phyloP scores from a whole-genome alignment of 2,888 invertebrate species.

The Microplitis deprimator region DNA sequence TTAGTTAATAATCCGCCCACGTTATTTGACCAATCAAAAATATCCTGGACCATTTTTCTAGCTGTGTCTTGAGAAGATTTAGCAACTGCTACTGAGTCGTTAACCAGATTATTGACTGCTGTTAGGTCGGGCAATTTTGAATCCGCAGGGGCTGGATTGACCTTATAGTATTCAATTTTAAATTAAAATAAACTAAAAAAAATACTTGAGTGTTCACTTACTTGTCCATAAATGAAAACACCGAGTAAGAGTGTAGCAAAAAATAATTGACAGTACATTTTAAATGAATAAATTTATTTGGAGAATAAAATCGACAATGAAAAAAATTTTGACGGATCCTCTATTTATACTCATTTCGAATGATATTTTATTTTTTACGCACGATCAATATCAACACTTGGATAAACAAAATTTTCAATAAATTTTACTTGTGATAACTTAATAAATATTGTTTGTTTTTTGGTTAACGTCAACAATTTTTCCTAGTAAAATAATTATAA shows the following conservation, averaged over 20 bases:
- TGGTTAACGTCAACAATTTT: no score
- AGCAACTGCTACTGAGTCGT: neutral
- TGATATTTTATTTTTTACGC: neutral
- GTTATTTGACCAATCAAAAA: neutral
- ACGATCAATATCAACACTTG: neutral
- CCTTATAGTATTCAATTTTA: neutral
- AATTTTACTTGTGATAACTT: neutral
- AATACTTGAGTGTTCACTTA: neutral
- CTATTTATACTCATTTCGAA: neutral
- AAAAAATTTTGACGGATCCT: neutral
- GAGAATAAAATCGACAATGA: neutral
- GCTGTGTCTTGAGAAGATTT: neutral
- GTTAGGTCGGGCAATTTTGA: neutral
- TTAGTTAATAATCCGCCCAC: neutral
- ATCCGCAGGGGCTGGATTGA: neutral
- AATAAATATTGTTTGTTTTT: neutral
- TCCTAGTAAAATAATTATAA: no score
- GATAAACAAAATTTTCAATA: neutral
- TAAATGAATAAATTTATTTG: neutral
- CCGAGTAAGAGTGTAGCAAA: neutral
- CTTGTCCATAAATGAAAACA: neutral
- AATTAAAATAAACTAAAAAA: neutral
- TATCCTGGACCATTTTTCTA: neutral
- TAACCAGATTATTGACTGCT: neutral
- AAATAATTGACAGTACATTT: neutral